Evolutionary conservation across 2,888 invertebrate species (phyloP).

Genomic region (Heliconius aoede): DNA sequence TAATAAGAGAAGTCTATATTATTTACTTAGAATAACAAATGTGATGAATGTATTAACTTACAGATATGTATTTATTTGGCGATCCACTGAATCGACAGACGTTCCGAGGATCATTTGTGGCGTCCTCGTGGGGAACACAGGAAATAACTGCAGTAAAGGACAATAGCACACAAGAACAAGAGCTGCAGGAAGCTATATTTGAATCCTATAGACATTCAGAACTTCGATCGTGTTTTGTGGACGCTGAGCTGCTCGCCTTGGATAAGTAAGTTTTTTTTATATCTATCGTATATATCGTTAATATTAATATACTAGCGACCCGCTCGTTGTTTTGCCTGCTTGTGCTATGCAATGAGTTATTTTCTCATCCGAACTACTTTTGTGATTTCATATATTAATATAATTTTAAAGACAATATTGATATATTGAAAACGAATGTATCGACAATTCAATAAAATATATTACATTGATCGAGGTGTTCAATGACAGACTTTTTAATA

Average conservation of each 20-base stretch:
- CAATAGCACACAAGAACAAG: constrained; percentile 89
- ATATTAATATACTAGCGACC: no score
- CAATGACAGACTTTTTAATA: no score
- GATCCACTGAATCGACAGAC: constrained; percentile 90
- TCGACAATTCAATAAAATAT: no score
- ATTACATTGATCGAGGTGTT: no score
- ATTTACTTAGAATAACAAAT: background rate
- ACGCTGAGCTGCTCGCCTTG: constrained; percentile 91
- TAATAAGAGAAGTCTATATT: background rate
- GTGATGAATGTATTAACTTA: constrained; percentile 55
- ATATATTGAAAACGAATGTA: no score
- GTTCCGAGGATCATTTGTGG: constrained; percentile 91
- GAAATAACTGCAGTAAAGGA: constrained; percentile 86
- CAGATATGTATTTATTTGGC: constrained; percentile 89
- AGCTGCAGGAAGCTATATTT: constrained; percentile 90
- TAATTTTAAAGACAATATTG: no score
- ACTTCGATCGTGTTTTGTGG: constrained; percentile 89
- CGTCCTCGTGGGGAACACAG: constrained; percentile 88
- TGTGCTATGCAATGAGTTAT: no score
- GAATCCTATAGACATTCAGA: constrained; percentile 89
- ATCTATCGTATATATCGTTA: background rate
- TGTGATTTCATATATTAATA: no score
- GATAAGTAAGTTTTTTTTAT: constrained; percentile 86
- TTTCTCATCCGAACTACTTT: no score
- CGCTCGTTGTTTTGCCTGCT: no score